Evolutionary conservation across 2,888 invertebrate genomes (phyloP).

Genomic region (Acleris cristana): DNA sequence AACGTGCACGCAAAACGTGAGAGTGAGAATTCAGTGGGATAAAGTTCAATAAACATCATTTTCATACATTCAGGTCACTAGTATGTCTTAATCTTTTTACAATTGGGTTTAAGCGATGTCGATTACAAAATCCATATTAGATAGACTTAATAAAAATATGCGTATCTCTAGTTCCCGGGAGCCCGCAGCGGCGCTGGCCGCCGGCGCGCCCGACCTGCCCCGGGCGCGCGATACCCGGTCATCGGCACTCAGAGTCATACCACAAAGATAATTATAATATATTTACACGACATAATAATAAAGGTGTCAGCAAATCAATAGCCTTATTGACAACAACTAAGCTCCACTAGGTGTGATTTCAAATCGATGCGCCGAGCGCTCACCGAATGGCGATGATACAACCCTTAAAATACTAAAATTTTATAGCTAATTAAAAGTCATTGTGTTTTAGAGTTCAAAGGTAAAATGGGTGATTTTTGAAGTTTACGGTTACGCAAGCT

Average conservation of each 20-base stretch:
- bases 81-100: conserved; percentile 82
- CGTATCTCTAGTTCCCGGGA: conserved; percentile 72
- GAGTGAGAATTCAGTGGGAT: conserved; percentile 81
- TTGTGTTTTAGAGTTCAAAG: conserved; percentile 29
- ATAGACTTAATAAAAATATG: conserved; percentile 83
- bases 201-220: conserved; percentile 42
- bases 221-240: conserved; percentile 46
- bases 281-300: conserved; percentile 79
- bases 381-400: conserved; percentile 52
- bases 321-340: conserved; percentile 80
- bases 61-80: conserved; percentile 83
- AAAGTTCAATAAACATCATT: conserved; percentile 74
- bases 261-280: conserved; percentile 79
- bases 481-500: conserved; percentile 42
- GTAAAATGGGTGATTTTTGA: conserved; percentile 30
- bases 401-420: conserved; percentile 76
- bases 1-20: conserved; percentile 79
- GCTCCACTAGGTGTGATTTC: conserved; percentile 81
- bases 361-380: conserved; percentile 72
- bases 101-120: conserved; percentile 83
- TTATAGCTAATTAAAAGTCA: conserved; percentile 66
- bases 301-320: conserved; percentile 80
- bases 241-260: conserved; percentile 72
- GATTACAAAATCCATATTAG: conserved; percentile 83
- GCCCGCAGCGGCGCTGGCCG: conserved; percentile 37